Percentiles rank a stretch among this genome's conserved stretches.
phyloP scores from a whole-genome alignment of 2,888 invertebrate species.

The Drosophila flavopinicola region DNA sequence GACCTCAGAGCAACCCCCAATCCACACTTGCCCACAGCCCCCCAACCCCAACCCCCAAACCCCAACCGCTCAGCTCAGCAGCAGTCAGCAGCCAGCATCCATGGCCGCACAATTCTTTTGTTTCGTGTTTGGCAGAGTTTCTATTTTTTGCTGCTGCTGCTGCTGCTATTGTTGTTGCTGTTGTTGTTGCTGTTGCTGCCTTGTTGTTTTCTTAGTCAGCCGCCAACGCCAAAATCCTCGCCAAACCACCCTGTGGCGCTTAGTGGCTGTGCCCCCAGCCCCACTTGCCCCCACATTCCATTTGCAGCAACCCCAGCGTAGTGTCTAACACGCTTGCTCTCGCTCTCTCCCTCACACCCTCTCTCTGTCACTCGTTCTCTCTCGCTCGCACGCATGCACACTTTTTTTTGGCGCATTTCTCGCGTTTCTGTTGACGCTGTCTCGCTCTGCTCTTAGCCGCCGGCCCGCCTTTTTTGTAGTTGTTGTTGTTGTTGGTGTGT shows the following conservation, averaged over 20 bases:
- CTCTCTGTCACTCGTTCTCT: slow-evolving; percentile 5
- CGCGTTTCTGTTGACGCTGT: slow-evolving; percentile 56
- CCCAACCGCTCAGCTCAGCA: slow-evolving; percentile 9
- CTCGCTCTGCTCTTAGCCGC: slow-evolving; percentile 55
- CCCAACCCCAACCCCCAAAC: slow-evolving; percentile 1
- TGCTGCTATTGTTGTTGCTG: slow-evolving; percentile 12
- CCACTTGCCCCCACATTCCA: neutral
- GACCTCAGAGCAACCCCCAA: slow-evolving; percentile 70
- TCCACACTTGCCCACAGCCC: slow-evolving; percentile 25
- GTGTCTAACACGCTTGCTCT: slow-evolving; percentile 18
- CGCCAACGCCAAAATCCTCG: slow-evolving; percentile 76
- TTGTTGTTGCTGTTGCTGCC: slow-evolving; percentile 29
- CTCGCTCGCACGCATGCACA: slow-evolving; percentile 2
- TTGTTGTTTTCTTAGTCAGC: slow-evolving; percentile 78
- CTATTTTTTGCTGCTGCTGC: slow-evolving; percentile 42
- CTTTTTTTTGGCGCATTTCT: slow-evolving; percentile 32
- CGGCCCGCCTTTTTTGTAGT: slow-evolving; percentile 51
- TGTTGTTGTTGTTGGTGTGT: neutral
- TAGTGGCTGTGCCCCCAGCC: slow-evolving; percentile 29
- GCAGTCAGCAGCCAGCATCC: slow-evolving; percentile 45
- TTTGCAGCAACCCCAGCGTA: slow-evolving; percentile 40
- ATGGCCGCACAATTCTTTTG: slow-evolving; percentile 66
- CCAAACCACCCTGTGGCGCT: slow-evolving; percentile 71
- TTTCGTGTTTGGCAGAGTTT: slow-evolving; percentile 59
- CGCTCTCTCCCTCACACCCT: slow-evolving; percentile 4